Evolutionary conservation across 2,113 vertebrate species (phyloP), one percentile per base, ranked within the genome.

Genomic region (Rhynchomys soricoides): DNA sequence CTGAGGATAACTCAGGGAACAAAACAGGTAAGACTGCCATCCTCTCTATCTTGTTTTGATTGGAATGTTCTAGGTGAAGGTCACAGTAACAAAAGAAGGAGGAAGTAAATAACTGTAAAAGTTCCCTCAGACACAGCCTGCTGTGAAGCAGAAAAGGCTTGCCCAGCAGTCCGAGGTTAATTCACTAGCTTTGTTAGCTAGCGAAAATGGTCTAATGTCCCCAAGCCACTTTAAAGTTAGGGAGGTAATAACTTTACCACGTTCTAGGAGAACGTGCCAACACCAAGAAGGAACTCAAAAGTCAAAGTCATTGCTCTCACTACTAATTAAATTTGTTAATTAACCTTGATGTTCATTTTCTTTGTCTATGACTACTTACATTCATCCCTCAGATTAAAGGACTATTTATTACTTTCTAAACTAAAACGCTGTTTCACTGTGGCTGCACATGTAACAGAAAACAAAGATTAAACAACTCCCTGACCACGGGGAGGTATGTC

Each of bases 281-380:
- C 37, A 62, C 22, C 43, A 16, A 92, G 16, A 29, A 88, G 64
- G 29, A 66, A 4, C 21, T 81, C 70, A 73, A 79, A 83, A 95
- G 71, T 71, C 34, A 0, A 71, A 83, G 68, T 0, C 75, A 87
- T 77, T 45, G 7, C 26, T 92, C 75, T 50, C n/a, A 26, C 43
- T 81, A 64, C 5, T 57, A 75, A 92, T 92, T 95, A 83, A 90
- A 55, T 66, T 57, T 95, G 55, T 82, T 89, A 77, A 81, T 81
- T 92, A 79, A 52, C 3, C 37, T 83, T 45, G 8, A 37, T 79
- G 95, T 91, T 79, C 26, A 71, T 43, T 89, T 91, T 62, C 9
- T 71, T 64, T 93, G 83, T 64, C 34, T 40, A 48, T 3, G 16
- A 77, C n/a, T 7, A 77, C 62, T 90, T 71, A 87, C 19, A 57